Evolutionary conservation across 1,140 invertebrate species (phyloP).

Genomic region (Diorhabda sublineata): DNA sequence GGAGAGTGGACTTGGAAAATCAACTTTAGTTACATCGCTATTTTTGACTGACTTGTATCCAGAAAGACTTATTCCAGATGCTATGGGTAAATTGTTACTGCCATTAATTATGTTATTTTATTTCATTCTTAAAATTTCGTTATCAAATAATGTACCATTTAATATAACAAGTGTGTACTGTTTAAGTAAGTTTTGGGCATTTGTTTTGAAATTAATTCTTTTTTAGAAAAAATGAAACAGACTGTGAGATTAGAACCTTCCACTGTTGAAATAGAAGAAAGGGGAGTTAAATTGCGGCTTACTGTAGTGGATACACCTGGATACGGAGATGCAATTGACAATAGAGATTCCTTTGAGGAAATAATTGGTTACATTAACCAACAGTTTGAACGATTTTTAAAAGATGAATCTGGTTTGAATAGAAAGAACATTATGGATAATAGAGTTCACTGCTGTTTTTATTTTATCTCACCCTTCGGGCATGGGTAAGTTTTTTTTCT

Average conservation of each 20-base stretch:
- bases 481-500: slow-evolving; percentile 69
- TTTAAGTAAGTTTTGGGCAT: neutral
- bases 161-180: no score
- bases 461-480: slow-evolving; percentile 98
- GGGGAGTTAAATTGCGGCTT: slow-evolving; percentile 82
- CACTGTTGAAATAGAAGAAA: slow-evolving; percentile 91
- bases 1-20: slow-evolving; percentile 95
- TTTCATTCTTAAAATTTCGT: no score
- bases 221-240: slow-evolving; percentile 79
- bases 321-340: slow-evolving; percentile 98
- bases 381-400: slow-evolving; percentile 86
- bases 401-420: slow-evolving; percentile 88
- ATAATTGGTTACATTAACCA: slow-evolving; percentile 93
- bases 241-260: slow-evolving; percentile 87
- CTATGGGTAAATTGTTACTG: slow-evolving; percentile 60
- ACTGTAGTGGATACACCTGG: slow-evolving; percentile 97
- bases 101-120: no score
- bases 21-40: slow-evolving; percentile 95
- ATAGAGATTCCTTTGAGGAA: slow-evolving; percentile 85
- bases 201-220: neutral
- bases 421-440: slow-evolving; percentile 89
- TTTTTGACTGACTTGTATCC: slow-evolving; percentile 95
- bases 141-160: no score
- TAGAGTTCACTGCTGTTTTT: slow-evolving; percentile 95
- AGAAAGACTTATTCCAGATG: slow-evolving; percentile 81